Base-by-base conservation (phyloP, 2,113 vertebrate genomes). In the Periophthalmodon schlosseri region DNA sequence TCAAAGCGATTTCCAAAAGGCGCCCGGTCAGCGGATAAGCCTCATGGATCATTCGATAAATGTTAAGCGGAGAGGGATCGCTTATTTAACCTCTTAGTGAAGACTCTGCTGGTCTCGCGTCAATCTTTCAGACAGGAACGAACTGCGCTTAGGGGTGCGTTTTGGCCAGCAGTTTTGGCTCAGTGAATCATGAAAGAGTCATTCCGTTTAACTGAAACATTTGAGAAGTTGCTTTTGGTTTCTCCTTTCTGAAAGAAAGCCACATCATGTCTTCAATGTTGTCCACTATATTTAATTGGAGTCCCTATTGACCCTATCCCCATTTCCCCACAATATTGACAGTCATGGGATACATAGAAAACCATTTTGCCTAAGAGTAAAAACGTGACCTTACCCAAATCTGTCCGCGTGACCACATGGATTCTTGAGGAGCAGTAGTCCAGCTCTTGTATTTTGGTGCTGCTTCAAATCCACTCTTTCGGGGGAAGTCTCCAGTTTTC, bases 371-470 rank as follows among this genome's bases (percentile, higher is more conserved):
- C 76, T 39, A 21, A 21, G 68, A 49, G 77, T 54, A 39, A 46
- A 69, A 69, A 39, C 63, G 74, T 52, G 23, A 73, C 14, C 92
- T 94, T 92, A 94, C 94, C 90, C 60, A 79, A 75, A 87, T 91
- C 78, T 89, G 78, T 77, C 72, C 79, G 14, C 89, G 90, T 92
- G 75, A 74, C 90, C 76, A 69, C 73, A 28, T 58, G 70, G 47
- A 70, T 73, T 61, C 84, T 72, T 77, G 70, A 81, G 69, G 65
- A 72, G 85, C 91, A 88, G 90, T 79, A 79, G 75, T 70, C 70
- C 76, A 71, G 69, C 0, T 66, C 58, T 73, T 64, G 57, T 83
- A 78, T 72, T 86, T 85, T 86, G 63, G 34, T 65, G 33, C 75
- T 75, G 80, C 76, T 86, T 81, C 86, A 83, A 82, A 88, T 91